phyloP scores from a whole-genome alignment of 2,888 invertebrate species.

The Yponomeuta evonymella region DNA sequence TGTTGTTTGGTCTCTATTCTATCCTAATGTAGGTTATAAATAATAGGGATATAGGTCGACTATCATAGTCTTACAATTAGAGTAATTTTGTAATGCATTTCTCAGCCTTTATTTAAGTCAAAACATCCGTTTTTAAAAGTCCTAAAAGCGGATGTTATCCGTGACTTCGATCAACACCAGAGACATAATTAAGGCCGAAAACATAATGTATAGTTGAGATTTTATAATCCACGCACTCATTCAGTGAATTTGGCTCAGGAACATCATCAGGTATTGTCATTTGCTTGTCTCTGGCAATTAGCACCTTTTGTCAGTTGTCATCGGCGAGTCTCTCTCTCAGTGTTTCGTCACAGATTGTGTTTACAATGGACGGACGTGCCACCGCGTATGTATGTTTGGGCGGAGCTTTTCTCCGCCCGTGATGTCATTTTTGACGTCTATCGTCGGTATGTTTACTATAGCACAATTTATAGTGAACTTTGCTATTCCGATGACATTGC shows the following conservation, averaged over 20 bases:
- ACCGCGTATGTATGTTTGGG: not conserved
- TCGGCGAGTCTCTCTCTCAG: constrained; percentile 28
- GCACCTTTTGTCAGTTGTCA: constrained; percentile 61
- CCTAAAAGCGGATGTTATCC: not conserved
- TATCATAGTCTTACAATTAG: not conserved
- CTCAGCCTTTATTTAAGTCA: not conserved
- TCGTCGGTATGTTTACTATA: not conserved
- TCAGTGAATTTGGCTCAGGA: not conserved
- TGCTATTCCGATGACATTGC: not conserved
- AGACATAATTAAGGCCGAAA: not conserved
- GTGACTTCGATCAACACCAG: not conserved
- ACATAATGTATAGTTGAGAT: constrained; percentile 33
- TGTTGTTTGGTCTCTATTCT: not conserved
- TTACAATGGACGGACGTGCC: constrained; percentile 6
- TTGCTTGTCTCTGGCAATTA: constrained; percentile 52
- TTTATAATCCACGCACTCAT: constrained; percentile 16
- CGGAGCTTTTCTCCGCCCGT: not conserved
- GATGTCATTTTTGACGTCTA: constrained; percentile 2
- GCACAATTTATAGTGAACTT: not conserved
- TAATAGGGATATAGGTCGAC: constrained; percentile 5
- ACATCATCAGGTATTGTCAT: constrained; percentile 28
- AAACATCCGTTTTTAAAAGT: not conserved
- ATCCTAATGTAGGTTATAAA: not conserved
- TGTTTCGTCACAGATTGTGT: constrained; percentile 20
- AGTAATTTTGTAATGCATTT: constrained; percentile 6